phyloP scores from a whole-genome alignment of 2,797 vertebrate species.

The Fringilla coelebs region DNA sequence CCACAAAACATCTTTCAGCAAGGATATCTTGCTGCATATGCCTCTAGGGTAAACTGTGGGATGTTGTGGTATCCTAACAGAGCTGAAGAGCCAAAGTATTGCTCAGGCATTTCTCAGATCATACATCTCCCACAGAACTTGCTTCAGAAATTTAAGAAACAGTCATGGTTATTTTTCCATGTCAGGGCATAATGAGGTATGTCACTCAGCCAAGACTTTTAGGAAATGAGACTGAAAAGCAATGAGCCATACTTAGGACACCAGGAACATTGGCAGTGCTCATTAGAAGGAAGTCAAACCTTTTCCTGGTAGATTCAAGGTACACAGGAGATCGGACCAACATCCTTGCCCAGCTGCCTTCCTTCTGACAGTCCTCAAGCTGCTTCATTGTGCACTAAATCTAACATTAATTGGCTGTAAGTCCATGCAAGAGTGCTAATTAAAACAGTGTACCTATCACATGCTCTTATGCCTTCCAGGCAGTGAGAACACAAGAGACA shows the following conservation, averaged over 20 bases:
- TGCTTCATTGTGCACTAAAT: not conserved
- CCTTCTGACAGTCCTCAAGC: not conserved
- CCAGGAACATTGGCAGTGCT: not conserved
- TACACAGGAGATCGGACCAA: not conserved
- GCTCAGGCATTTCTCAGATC: not conserved
- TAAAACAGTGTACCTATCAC: slow-evolving; percentile 32
- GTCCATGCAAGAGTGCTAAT: slow-evolving; percentile 35
- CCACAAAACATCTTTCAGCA: not conserved
- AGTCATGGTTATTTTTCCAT: slow-evolving; percentile 20
- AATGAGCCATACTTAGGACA: slow-evolving; percentile 36
- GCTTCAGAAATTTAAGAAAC: slow-evolving; percentile 3
- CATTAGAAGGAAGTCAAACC: not conserved
- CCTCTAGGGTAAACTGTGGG: not conserved
- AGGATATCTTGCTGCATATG: not conserved
- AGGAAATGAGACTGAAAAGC: slow-evolving; percentile 52
- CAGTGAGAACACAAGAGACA: not conserved
- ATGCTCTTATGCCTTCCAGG: not conserved
- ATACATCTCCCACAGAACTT: not conserved
- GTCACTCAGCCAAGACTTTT: slow-evolving; percentile 17
- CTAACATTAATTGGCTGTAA: slow-evolving; percentile 29
- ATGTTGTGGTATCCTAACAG: not conserved
- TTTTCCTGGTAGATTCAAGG: slow-evolving; percentile 11
- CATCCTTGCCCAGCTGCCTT: not conserved
- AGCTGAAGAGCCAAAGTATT: not conserved
- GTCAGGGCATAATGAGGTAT: not conserved